Base-by-base conservation (phyloP, 2,888 invertebrate species). In the Eilema griseolum region DNA sequence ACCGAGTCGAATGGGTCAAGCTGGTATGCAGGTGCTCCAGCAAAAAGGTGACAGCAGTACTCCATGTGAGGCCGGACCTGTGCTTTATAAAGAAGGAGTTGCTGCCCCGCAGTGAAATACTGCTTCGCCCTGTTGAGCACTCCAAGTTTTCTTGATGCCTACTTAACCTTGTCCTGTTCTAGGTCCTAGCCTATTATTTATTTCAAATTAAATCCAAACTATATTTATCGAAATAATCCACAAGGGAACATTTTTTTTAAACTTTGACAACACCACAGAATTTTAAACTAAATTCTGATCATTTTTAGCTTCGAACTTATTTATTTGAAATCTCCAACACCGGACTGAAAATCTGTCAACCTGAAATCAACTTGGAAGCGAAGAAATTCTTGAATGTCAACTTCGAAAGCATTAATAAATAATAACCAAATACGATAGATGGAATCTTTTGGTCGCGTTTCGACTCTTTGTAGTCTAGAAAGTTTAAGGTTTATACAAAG, bases 381-480 rank as follows among this genome's bases (percentile, higher is more conserved):
- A 62, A 28, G 62, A 26, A 70, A 76, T 72, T 77, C 72, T 74
- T 71, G 61, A 46, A 75, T 72, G 73, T 75, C 78, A 77, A 75
- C 67, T 77, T 79, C 31, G 12, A 69, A 70, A 69, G 73, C 68
- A 71, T 84, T 82, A 77, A 83, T 82, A 83, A 82, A 81, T 83
- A 80, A 83, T 75, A n/a, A 76, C 76, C 61, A 80, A 76, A 75
- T 64, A 75, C 71, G 74, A 71, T 69, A 56, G 72, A 74, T 74
- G 68, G 37, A 65, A 66, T 61, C 72, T 72, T 76, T 80, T 76
- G 78, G 81, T 78, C 65, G 57, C 37, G 37, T n/a, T 46, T 64
- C 61, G n/a, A 74, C 75, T 78, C 78, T 80, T 84, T 84, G 85
- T 82, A 80, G 82, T 83, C 82, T 82, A 71, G 70, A 4, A 84